These are phyloP conservation scores for Tetropium fuscum DNA, from an alignment of 2,888 invertebrate genomes.

Conservation along the genomic window DNA sequence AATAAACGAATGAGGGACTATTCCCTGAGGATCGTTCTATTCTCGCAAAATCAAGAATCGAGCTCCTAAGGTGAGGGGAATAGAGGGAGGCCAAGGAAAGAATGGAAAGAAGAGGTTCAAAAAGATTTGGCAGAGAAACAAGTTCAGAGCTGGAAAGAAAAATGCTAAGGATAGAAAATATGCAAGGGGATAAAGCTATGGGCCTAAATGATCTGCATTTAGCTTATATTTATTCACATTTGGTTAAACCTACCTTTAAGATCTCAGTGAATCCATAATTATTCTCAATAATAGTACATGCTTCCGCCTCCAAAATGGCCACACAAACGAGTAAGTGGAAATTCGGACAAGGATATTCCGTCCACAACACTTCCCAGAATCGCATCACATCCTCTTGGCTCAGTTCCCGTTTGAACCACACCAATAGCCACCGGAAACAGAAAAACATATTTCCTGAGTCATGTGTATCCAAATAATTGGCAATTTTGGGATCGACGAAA, in stretches of 20 bases:
- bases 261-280: slow-evolving; percentile 97
- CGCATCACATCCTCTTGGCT: slow-evolving; percentile 86
- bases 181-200: no score
- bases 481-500: slow-evolving; percentile 87
- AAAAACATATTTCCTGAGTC: slow-evolving; percentile 98
- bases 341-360: slow-evolving; percentile 92
- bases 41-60: no score
- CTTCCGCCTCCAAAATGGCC: slow-evolving; percentile 93
- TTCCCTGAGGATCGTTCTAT: no score
- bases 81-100: no score
- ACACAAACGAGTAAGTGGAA: slow-evolving; percentile 95
- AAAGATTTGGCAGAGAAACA: no score
- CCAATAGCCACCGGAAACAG: slow-evolving; percentile 85
- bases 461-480: slow-evolving; percentile 86
- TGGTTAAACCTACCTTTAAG: slow-evolving; percentile 76
- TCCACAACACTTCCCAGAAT: slow-evolving; percentile 98
- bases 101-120: no score
- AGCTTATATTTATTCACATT: no score
- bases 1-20: no score
- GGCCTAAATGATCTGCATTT: no score
- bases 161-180: no score
- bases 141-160: not conserved
- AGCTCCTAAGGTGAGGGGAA: no score
- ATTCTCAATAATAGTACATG: slow-evolving; percentile 87
- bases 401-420: slow-evolving; percentile 94